A percentile compares a stretch with the other conserved stretches of the same genome.
phyloP scores from a whole-genome alignment of 2,113 vertebrate species.

The Oxygymnocypris stewartii region DNA sequence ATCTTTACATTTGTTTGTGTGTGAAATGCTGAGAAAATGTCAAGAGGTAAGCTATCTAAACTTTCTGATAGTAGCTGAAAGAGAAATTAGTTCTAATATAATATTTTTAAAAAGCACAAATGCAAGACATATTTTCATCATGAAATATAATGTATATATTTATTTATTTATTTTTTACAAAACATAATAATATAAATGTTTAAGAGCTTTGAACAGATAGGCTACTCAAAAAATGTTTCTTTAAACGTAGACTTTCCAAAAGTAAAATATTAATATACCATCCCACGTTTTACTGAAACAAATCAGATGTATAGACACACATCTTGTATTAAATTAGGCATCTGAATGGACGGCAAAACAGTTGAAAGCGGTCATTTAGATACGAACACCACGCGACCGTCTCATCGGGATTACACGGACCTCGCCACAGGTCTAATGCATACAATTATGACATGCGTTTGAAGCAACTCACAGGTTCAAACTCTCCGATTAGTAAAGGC shows the following conservation, averaged over 20 bases:
- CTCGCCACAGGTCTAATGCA: conserved; percentile 45
- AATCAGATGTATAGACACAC: conserved; percentile 28
- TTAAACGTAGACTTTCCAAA: neutral
- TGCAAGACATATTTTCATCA: neutral
- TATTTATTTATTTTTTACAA: neutral
- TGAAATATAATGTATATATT: neutral
- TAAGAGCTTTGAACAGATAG: no score
- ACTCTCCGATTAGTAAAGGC: conserved; percentile 47
- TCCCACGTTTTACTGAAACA: neutral
- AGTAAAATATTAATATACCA: conserved; percentile 13
- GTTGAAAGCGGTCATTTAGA: conserved; percentile 45
- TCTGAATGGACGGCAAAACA: conserved; percentile 1
- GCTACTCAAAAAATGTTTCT: neutral
- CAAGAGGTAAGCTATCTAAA: neutral
- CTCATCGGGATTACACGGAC: conserved; percentile 48
- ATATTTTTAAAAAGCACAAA: no score
- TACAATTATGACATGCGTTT: conserved; percentile 34
- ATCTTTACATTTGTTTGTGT: neutral
- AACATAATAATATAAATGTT: no score
- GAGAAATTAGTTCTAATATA: no score
- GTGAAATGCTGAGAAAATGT: neutral
- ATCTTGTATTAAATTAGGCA: conserved; percentile 15
- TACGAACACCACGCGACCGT: conserved; percentile 27
- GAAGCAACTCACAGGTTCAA: conserved; percentile 6
- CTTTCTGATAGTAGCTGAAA: neutral